Percentiles rank a stretch among this genome's conserved stretches.
Evolutionary conservation across 64 coral and sea anemone species (phyloP).

Genomic region (Montipora foliosa): DNA sequence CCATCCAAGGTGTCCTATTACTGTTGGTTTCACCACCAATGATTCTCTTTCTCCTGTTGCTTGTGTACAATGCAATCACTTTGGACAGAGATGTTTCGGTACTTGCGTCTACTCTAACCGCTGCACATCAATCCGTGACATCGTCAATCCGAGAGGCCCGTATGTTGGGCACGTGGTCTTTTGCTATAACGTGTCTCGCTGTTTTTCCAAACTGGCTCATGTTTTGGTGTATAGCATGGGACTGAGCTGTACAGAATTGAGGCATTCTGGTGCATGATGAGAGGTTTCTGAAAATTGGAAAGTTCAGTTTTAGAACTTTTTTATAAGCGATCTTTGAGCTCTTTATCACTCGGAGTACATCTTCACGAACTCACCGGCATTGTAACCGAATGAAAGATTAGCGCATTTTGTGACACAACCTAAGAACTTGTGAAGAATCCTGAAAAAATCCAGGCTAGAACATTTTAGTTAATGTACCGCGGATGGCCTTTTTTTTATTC

Average conservation of each 20-base stretch:
- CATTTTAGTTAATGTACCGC: too few species aligned
- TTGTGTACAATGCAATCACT: constrained; percentile 25
- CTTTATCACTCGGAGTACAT: too few species aligned
- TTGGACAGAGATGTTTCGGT: background rate
- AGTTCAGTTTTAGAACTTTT: background rate
- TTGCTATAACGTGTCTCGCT: constrained; percentile 52
- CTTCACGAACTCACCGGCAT: too few species aligned
- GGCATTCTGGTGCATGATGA: background rate
- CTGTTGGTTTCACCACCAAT: constrained; percentile 54
- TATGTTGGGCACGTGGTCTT: constrained; percentile 68
- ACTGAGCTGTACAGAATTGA: background rate
- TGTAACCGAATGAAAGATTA: too few species aligned
- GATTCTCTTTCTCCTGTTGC: constrained; percentile 45
- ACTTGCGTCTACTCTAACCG: constrained; percentile 12
- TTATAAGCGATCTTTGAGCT: too few species aligned
- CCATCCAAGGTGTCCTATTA: constrained; percentile 21
- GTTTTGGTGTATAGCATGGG: constrained; percentile 78
- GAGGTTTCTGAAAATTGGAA: background rate
- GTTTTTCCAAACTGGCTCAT: constrained; percentile 68
- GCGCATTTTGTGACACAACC: too few species aligned
- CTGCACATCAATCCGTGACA: constrained; percentile 31
- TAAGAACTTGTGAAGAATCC: too few species aligned
- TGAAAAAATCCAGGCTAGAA: too few species aligned
- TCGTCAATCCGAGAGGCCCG: constrained; percentile 66
- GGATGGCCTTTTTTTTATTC: too few species aligned